These are phyloP conservation scores for Lampris megalopsis DNA, from an alignment of 2,113 vertebrate species.

Conservation along the genomic window DNA sequence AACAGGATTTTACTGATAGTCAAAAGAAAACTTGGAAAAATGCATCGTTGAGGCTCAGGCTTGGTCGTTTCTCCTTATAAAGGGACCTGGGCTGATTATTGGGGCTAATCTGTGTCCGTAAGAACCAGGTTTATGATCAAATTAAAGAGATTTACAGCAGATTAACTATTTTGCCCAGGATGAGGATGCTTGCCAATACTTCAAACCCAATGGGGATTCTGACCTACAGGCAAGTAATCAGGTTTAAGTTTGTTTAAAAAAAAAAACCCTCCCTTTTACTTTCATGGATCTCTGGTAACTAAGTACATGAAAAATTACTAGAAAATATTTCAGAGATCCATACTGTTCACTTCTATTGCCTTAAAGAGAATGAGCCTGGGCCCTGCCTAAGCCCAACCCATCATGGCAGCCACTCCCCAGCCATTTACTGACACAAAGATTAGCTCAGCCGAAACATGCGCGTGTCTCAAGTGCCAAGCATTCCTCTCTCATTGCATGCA, in stretches of 20 bases:
- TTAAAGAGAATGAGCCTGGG: slow-evolving; percentile 3
- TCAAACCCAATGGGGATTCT: neutral
- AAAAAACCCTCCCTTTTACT: neutral
- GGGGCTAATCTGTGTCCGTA: slow-evolving; percentile 40
- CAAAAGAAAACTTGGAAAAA: neutral
- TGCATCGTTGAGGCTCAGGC: neutral
- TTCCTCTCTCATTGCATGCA: slow-evolving; percentile 50
- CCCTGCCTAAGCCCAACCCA: slow-evolving; percentile 22
- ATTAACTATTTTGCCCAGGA: slow-evolving; percentile 38
- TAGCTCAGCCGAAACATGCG: slow-evolving; percentile 34
- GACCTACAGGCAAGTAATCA: neutral
- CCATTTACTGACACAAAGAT: slow-evolving; percentile 45
- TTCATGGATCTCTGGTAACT: neutral
- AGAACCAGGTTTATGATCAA: slow-evolving; percentile 37
- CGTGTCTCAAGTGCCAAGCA: slow-evolving; percentile 52
- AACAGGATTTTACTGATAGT: neutral
- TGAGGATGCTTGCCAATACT: slow-evolving; percentile 12
- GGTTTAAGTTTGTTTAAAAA: neutral
- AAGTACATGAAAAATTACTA: neutral
- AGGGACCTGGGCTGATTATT: slow-evolving; percentile 30
- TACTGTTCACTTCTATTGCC: neutral
- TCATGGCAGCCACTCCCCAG: slow-evolving; percentile 37
- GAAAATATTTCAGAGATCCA: neutral
- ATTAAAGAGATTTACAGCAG: slow-evolving; percentile 33
- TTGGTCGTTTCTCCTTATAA: slow-evolving; percentile 9